Conservation (phyloP, 2,888 invertebrate species). For the Steinernema hermaphroditum region DNA sequence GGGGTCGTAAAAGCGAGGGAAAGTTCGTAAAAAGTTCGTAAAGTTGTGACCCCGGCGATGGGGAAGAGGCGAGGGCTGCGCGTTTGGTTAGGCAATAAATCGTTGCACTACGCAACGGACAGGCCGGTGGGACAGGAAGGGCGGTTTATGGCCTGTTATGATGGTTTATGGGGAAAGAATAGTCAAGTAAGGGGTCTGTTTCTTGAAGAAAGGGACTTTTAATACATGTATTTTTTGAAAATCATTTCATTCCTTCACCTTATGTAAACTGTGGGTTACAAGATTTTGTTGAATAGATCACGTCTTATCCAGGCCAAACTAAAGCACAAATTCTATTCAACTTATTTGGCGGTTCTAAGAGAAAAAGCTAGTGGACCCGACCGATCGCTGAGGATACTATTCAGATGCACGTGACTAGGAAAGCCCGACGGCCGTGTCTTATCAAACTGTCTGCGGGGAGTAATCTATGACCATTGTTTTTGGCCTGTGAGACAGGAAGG, state of each 20-base stretch:
- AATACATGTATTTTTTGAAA: neutral
- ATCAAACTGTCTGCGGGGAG: no score
- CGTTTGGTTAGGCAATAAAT: neutral
- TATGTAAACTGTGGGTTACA: neutral
- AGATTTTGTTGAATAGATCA: neutral
- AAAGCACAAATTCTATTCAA: neutral
- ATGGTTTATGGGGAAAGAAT: no score
- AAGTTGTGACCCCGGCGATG: neutral
- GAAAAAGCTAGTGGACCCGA: no score
- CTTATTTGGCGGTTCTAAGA: no score
- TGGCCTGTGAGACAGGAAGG: no score
- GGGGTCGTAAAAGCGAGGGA: constrained; percentile 3
- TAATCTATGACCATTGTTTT: no score
- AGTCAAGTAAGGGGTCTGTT: neutral
- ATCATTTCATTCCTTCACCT: neutral
- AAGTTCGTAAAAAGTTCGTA: constrained; percentile 20
- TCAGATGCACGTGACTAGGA: no score
- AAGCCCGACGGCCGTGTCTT: no score
- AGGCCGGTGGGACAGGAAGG: neutral
- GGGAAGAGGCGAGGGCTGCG: neutral
- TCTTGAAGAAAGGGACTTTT: neutral
- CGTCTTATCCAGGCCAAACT: neutral
- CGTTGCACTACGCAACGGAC: neutral
- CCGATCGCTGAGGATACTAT: no score
- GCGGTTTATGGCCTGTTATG: neutral